Conservation (phyloP, 1,140 invertebrate genomes). For the Pygmarrhopalites habei region DNA sequence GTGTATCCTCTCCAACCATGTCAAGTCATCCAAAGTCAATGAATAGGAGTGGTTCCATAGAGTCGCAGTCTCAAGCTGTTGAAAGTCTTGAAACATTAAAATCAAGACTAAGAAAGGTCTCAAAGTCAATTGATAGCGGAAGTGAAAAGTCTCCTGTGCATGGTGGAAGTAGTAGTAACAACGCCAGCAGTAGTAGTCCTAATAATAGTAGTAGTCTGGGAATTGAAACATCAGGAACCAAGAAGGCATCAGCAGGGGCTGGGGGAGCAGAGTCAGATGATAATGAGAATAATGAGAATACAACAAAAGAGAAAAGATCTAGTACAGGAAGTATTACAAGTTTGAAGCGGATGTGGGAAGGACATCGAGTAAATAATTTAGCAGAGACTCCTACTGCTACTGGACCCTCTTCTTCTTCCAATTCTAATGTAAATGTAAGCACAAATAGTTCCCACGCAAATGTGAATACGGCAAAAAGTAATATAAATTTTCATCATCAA, state of each 20-base stretch:
- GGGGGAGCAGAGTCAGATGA: slow-evolving; percentile 41
- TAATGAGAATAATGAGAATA: slow-evolving; percentile 48
- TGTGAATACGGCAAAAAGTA: slow-evolving; percentile 18
- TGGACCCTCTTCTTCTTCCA: not conserved
- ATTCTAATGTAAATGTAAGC: not conserved
- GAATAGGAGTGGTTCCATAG: slow-evolving; percentile 46
- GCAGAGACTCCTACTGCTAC: too few relatives aligned
- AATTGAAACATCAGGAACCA: not conserved
- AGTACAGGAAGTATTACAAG: slow-evolving; percentile 88
- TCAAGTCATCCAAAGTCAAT: slow-evolving; percentile 33
- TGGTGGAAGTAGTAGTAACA: slow-evolving; percentile 34
- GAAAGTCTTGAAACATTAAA: slow-evolving; percentile 67
- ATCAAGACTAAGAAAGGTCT: slow-evolving; percentile 72
- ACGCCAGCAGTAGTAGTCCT: slow-evolving; percentile 38
- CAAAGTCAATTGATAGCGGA: slow-evolving; percentile 44
- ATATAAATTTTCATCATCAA: slow-evolving; percentile 17
- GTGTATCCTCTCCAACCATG: not conserved
- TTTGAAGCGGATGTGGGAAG: slow-evolving; percentile 84
- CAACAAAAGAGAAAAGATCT: slow-evolving; percentile 73
- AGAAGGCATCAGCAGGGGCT: slow-evolving; percentile 42
- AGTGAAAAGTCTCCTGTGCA: slow-evolving; percentile 44
- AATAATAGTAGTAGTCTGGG: slow-evolving; percentile 21
- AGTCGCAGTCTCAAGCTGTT: slow-evolving; percentile 39
- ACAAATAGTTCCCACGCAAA: slow-evolving; percentile 3
- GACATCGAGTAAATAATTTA: slow-evolving; percentile 20